Base-by-base conservation (phyloP, 1,140 invertebrate species). In the Anthonomus grandis region DNA sequence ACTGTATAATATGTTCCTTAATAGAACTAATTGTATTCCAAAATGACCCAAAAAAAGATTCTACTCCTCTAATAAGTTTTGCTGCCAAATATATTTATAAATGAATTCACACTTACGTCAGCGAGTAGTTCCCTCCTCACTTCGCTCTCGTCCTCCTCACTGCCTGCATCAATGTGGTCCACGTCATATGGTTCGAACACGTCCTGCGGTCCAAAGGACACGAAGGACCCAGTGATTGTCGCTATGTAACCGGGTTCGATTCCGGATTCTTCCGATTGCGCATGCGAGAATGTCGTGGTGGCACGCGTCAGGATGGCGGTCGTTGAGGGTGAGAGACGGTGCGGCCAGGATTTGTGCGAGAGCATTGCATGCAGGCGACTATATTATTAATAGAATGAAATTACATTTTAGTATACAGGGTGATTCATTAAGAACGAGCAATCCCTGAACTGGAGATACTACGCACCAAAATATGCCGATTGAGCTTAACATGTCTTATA, bases 121-220 rank as follows among this genome's bases (percentile, higher is more conserved):
- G 86, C 85, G 25, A 91, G 78, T 62, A 90, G 76, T 70, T 87
- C 85, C 57, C 86, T 74, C 31, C 85, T 78, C 41, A 87, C 80
- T 64, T 90, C 86, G 6, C 83, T 83, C 69, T 90, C 87, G 71
- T 90, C 87, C 39, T 86, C 78, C 63, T 89, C 86, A 34, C 85
- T 87, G 23, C 81, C 85, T 4, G 88, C 77, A 72, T 87, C 86
- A 5, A 86, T 88, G 64, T 87, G 85, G 70, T 88, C 86, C 39
- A 86, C 87, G 63, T 87, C 81, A 68, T 88, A 87, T 57, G 85
- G 84, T 66, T 83, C 81, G 21, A 75, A 74, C 44, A 74, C 74
- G 24, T 73, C 66, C 41, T 70, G 54, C 4, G 76, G 77, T 17
- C 81, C 81, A 42, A 83, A 70, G 2, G 82, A 83, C 27, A 78